Conservation (phyloP, 2,888 invertebrate species). For the Allacma fusca region DNA sequence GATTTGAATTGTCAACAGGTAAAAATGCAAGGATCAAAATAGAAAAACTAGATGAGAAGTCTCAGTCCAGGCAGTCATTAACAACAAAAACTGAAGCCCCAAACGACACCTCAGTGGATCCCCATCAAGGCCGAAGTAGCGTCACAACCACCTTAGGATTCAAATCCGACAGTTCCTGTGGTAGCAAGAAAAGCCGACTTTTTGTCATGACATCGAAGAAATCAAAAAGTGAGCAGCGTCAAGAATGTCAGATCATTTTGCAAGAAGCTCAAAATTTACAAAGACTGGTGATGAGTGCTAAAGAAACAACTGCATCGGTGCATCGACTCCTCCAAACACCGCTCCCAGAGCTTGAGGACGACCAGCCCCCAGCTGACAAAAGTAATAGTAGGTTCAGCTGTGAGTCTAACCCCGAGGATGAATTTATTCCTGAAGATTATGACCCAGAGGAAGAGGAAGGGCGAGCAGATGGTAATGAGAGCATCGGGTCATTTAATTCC, state of each 20-base stretch:
- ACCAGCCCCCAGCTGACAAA: background rate
- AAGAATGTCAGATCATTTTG: conserved; percentile 1
- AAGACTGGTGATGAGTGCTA: conserved; percentile 17
- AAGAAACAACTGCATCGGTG: conserved; percentile 10
- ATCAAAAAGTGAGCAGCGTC: conserved; percentile 20
- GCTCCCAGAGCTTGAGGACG: background rate
- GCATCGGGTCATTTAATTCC: background rate
- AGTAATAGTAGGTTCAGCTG: background rate
- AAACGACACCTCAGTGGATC: too few relatives aligned
- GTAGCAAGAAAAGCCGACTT: background rate
- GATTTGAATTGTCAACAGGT: too few relatives aligned
- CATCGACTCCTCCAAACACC: conserved; percentile 33
- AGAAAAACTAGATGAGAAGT: too few relatives aligned
- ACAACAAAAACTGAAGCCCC: too few relatives aligned
- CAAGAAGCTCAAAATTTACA: conserved; percentile 10
- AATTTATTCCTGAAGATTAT: conserved; percentile 6
- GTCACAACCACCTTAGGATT: background rate
- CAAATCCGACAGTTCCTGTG: too few relatives aligned
- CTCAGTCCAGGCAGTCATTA: too few relatives aligned
- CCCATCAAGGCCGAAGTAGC: conserved; percentile 7
- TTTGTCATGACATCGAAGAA: background rate
- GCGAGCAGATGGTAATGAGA: background rate
- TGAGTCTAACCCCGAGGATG: background rate
- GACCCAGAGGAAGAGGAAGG: background rate
- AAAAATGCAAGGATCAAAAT: too few relatives aligned